phyloP scores from a whole-genome alignment of 2,797 vertebrate species.

The Ctenosaura bakeri region DNA sequence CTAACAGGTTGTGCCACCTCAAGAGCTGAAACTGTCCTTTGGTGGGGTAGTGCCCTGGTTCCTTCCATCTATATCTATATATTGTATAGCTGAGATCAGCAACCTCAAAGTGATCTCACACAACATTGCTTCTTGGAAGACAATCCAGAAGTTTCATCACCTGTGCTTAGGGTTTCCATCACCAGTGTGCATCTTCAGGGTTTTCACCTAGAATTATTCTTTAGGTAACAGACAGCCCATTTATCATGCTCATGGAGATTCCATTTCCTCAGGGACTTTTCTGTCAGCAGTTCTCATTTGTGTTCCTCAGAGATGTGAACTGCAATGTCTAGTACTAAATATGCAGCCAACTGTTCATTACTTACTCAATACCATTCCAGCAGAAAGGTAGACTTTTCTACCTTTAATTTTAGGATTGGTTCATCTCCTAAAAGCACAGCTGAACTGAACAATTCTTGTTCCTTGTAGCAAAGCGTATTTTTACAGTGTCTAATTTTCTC shows the following conservation, averaged over 20 bases:
- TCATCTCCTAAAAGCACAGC: slow-evolving; percentile 47
- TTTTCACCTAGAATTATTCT: neutral
- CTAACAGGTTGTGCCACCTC: neutral
- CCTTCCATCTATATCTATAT: neutral
- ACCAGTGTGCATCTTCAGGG: neutral
- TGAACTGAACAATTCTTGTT: slow-evolving; percentile 55
- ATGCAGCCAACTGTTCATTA: neutral
- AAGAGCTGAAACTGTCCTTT: neutral
- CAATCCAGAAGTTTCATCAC: neutral
- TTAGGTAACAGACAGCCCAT: neutral
- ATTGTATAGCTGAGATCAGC: neutral
- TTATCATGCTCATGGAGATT: neutral
- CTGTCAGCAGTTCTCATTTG: neutral
- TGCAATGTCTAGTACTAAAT: neutral
- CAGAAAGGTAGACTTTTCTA: slow-evolving; percentile 30
- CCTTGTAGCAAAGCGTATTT: slow-evolving; percentile 42
- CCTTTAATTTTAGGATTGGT: slow-evolving; percentile 49
- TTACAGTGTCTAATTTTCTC: slow-evolving; percentile 75
- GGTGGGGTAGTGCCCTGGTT: neutral
- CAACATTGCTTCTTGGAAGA: neutral
- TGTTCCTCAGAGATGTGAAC: neutral
- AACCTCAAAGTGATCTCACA: neutral
- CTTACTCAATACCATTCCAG: slow-evolving; percentile 23
- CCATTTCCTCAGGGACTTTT: neutral
- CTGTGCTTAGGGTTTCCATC: neutral